phyloP scores from a whole-genome alignment of 2,113 vertebrate species.

The Calidris pygmaea region DNA sequence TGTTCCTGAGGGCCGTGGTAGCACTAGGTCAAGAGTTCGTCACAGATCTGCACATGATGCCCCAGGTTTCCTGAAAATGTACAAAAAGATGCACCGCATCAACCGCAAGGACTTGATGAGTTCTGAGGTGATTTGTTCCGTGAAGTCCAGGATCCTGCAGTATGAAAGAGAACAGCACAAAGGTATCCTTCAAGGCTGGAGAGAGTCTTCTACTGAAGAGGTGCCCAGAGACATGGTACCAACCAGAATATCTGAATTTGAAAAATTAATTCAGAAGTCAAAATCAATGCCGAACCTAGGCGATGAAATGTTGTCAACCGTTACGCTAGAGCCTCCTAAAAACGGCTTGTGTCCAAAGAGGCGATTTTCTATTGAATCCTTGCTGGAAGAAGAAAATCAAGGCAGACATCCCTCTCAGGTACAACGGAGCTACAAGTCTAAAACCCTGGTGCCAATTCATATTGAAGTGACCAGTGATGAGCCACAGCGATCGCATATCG shows the following conservation, averaged over 20 bases:
- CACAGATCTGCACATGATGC: conserved; percentile 84
- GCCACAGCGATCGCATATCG: conserved; percentile 68
- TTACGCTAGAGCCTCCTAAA: conserved; percentile 81
- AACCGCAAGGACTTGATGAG: conserved; percentile 89
- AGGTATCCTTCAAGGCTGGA: conserved; percentile 74
- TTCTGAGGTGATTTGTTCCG: conserved; percentile 91
- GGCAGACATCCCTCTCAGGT: conserved; percentile 75
- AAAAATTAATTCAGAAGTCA: conserved; percentile 91
- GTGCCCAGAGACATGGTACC: conserved; percentile 90
- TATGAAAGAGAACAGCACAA: conserved; percentile 85
- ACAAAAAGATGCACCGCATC: conserved; percentile 95
- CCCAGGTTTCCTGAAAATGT: conserved; percentile 90
- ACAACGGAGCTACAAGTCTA: conserved; percentile 75
- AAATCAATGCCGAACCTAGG: conserved; percentile 94
- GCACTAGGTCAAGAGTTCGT: conserved; percentile 75
- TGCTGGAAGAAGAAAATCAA: conserved; percentile 86
- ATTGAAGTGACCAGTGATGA: conserved; percentile 84
- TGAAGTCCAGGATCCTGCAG: conserved; percentile 88
- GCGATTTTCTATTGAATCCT: conserved; percentile 90
- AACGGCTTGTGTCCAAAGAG: conserved; percentile 85
- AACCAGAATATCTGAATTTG: conserved; percentile 89
- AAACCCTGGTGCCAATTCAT: conserved; percentile 81
- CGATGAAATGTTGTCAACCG: conserved; percentile 83
- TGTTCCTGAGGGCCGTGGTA: conserved; percentile 29
- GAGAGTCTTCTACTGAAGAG: conserved; percentile 81